These are phyloP conservation scores for Erythrolamprus reginae DNA, from an alignment of 2,113 vertebrate genomes.

Conservation along the genomic window DNA sequence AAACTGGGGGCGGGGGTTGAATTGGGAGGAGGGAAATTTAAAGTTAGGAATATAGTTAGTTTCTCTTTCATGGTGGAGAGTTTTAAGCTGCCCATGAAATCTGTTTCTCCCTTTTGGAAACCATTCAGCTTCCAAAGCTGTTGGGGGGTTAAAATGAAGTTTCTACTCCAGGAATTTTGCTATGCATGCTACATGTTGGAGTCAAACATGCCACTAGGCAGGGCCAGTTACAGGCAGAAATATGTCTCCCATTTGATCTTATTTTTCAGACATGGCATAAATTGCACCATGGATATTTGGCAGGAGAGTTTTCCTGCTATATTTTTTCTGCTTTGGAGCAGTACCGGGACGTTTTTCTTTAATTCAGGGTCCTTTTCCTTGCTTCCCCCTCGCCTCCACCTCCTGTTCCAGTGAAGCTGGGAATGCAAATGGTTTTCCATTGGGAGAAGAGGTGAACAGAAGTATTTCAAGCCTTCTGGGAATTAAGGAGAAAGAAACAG, in stretches of 20 bases:
- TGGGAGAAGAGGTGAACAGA: not conserved
- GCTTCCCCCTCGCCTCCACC: not conserved
- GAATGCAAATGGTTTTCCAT: not conserved
- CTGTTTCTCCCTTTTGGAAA: not conserved
- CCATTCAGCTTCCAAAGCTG: not conserved
- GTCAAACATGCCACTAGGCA: not conserved
- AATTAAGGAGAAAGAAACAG: not conserved
- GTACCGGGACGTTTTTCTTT: not conserved
- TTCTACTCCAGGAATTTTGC: not conserved
- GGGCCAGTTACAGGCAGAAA: not conserved
- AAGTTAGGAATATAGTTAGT: not conserved
- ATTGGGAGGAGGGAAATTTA: not conserved
- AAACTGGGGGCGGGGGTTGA: too few relatives aligned
- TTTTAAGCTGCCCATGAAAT: not conserved
- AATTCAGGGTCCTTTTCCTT: not conserved
- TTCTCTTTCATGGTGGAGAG: not conserved
- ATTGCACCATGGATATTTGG: not conserved
- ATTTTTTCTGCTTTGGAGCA: not conserved
- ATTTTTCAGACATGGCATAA: not conserved
- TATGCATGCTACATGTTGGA: not conserved
- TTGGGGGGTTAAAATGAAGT: not conserved
- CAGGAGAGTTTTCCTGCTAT: not conserved
- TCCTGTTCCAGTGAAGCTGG: not conserved
- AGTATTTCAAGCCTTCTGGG: not conserved
- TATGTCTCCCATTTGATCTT: not conserved